These are phyloP conservation scores for Batillaria attramentaria DNA, from an alignment of 1,140 invertebrate genomes.

Conservation along the genomic window DNA sequence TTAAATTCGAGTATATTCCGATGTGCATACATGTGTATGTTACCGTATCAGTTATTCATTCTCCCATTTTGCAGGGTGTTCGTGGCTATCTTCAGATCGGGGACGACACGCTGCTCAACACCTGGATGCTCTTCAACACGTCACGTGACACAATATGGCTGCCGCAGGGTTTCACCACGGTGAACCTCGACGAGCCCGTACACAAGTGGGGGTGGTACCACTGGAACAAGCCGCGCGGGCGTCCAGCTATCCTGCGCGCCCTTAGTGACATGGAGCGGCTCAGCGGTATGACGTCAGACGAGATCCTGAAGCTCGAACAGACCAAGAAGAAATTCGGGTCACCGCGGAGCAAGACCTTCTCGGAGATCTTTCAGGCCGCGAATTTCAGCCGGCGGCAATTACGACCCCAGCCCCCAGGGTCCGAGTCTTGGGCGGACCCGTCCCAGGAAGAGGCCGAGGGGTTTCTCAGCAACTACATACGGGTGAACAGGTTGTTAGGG, in stretches of 20 bases:
- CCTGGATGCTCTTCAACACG: conserved; percentile 24
- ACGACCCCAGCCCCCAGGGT: not conserved
- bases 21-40: not conserved
- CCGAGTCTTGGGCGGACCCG: not conserved
- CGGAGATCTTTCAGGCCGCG: not conserved
- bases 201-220: conserved; percentile 27
- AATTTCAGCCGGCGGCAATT: not conserved
- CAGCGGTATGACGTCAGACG: not conserved
- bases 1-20: not conserved
- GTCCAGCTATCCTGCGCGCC: conserved; percentile 26
- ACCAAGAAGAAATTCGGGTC: not conserved
- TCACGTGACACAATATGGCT: conserved; percentile 30
- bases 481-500: conserved; percentile 14
- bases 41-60: not conserved
- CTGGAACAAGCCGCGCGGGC: conserved; percentile 21
- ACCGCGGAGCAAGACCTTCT: not conserved
- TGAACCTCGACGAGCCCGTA: not conserved
- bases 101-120: conserved; percentile 33
- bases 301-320: not conserved
- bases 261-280: conserved; percentile 24
- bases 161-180: not conserved
- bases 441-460: not conserved
- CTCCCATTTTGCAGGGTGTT: conserved; percentile 18
- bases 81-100: conserved; percentile 35
- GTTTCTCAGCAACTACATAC: conserved; percentile 24